Evolutionary conservation across 2,797 vertebrate genomes (phyloP), one percentile per base, ranked within the genome.

Genomic region (Neostethus bicornis): DNA sequence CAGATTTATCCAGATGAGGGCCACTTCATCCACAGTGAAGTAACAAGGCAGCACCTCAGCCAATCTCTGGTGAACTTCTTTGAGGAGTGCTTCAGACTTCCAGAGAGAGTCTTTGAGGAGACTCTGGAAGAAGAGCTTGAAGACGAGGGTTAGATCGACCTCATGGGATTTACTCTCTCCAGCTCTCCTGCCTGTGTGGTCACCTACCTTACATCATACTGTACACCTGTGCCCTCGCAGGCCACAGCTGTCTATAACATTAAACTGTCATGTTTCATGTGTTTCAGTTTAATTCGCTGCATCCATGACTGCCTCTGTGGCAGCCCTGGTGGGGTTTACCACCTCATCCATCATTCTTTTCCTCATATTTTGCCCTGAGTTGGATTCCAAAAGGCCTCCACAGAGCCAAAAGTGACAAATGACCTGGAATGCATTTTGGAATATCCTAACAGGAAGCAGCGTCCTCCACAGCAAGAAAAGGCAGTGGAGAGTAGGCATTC

Each of bases 1-100:
- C 90, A 99, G 97, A 97, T 99, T 79, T 99, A 98, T 77, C 97
- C 97, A 0, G 97, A 99, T 0, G 94, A 98, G 82, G 92, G 95
- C 77, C 97, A 99, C 89, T 96, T 95, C 86, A 90, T 98, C 17
- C 92, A 84, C 84, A 93, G 84, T 0, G 70, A 90, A 16, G 79
- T 66, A 0, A 87, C 94, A 1, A 66, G 90, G 72, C 93, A 95
- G 83, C 97, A 99, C 81, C 92, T 98, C 61, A 93, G 94, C 81
- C 95, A 95, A 28, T 94, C 97, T 29, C 79, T 99, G 45, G 89
- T 96, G 62, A 94, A 93, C 91, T 98, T 97, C 91, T 97, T 98
- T 2, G 94, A 91, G 77, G 93, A 96, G 0, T 99, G 97, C 82
- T 99, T 99, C 91, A 86, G 93, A 83, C 87, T 94, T 74, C 94